A percentile compares a stretch with the other conserved stretches of the same genome.
These are phyloP conservation scores for Varecia variegata DNA, from an alignment of 2,797 vertebrate species.

Conservation along the genomic window DNA sequence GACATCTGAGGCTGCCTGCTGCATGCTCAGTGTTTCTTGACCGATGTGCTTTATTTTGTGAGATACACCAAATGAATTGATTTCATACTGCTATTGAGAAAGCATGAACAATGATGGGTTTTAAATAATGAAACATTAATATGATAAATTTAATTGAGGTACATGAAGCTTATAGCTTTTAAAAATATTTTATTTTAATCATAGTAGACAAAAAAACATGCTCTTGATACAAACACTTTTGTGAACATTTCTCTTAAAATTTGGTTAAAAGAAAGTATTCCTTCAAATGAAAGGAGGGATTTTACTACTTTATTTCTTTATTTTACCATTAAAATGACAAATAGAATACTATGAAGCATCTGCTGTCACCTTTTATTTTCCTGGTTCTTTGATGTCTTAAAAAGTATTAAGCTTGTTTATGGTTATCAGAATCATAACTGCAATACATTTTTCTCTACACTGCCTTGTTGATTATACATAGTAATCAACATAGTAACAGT, in stretches of 20 bases:
- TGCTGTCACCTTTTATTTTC: not conserved
- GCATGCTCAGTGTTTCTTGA: not conserved
- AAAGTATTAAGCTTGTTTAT: not conserved
- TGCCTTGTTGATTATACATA: not conserved
- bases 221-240: not conserved
- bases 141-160: not conserved
- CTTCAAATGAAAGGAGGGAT: not conserved
- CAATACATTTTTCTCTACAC: not conserved
- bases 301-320: not conserved
- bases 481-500: too few species aligned
- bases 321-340: constrained; percentile 34
- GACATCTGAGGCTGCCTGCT: not conserved
- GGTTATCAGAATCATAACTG: not conserved
- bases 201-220: not conserved
- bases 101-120: not conserved
- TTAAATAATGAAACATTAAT: constrained; percentile 28
- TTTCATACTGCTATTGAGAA: not conserved
- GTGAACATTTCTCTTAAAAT: constrained; percentile 31
- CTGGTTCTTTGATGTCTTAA: not conserved
- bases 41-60: not conserved
- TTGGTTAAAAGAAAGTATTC: not conserved
- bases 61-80: not conserved
- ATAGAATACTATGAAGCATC: not conserved
- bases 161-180: not conserved
- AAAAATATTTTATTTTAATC: constrained; percentile 34